Percentiles rank a stretch among this genome's conserved stretches.
phyloP scores from a whole-genome alignment of 2,888 invertebrate species.

The Drosophila parthenogenetica region DNA sequence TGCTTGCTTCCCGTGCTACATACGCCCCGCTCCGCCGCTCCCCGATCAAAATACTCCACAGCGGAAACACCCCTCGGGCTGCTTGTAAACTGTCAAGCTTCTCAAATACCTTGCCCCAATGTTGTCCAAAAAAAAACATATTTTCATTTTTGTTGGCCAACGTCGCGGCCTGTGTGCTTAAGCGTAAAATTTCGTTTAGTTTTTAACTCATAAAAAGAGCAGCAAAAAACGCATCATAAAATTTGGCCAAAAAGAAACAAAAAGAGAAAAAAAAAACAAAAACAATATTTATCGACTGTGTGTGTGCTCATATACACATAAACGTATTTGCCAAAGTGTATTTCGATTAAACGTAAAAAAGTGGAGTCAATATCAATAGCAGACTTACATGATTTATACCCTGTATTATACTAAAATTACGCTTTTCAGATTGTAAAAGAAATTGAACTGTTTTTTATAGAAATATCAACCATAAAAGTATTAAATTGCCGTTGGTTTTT shows the following conservation, averaged over 20 bases:
- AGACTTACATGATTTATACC: slow-evolving; percentile 10
- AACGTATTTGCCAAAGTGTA: slow-evolving; percentile 1
- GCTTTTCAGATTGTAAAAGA: no score
- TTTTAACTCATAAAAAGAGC: slow-evolving; percentile 49
- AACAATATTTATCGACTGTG: slow-evolving; percentile 16
- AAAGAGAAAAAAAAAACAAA: neutral
- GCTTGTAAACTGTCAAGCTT: slow-evolving; percentile 68
- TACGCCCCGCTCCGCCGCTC: neutral
- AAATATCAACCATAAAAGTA: no score
- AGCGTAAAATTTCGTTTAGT: slow-evolving; percentile 65
- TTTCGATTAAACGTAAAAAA: slow-evolving; percentile 13
- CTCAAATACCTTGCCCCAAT: slow-evolving; percentile 68
- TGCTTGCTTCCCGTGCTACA: slow-evolving; percentile 34
- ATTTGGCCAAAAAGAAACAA: slow-evolving; percentile 13
- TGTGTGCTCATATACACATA: slow-evolving; percentile 1
- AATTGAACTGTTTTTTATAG: no score
- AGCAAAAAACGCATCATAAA: slow-evolving; percentile 28
- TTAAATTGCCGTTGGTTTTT: no score
- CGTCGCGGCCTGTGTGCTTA: slow-evolving; percentile 47
- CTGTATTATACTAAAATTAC: neutral
- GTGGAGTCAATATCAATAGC: slow-evolving; percentile 4
- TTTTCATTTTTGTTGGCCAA: slow-evolving; percentile 42
- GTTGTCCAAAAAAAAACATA: slow-evolving; percentile 50
- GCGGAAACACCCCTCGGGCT: neutral
- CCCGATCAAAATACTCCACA: neutral